Evolutionary conservation across 2,888 invertebrate species (phyloP).

Genomic region (Polia nebulosa): DNA sequence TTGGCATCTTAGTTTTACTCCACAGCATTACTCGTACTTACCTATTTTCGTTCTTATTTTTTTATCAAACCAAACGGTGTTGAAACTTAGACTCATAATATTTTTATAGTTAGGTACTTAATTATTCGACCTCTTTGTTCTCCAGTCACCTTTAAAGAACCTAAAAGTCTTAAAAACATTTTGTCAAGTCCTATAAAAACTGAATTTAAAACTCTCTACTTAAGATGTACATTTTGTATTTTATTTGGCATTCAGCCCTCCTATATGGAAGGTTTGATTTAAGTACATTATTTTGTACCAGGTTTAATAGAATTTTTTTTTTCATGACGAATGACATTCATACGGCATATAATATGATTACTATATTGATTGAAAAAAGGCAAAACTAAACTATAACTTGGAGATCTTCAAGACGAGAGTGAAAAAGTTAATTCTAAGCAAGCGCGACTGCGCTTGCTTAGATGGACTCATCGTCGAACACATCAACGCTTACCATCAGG

Average conservation of each 20-base stretch:
- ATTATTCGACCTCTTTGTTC: slow-evolving; percentile 25
- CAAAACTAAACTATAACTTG: not conserved
- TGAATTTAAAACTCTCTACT: slow-evolving; percentile 17
- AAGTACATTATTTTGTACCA: not conserved
- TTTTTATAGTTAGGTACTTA: slow-evolving; percentile 17
- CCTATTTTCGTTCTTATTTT: not conserved
- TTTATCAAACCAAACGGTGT: not conserved
- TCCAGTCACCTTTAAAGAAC: slow-evolving; percentile 28
- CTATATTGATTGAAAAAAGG: too few relatives aligned
- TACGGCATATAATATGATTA: too few relatives aligned
- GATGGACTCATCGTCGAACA: too few relatives aligned
- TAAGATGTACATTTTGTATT: slow-evolving; percentile 30
- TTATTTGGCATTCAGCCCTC: slow-evolving; percentile 1
- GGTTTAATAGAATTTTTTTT: too few relatives aligned
- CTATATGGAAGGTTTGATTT: not conserved
- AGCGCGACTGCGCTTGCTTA: too few relatives aligned
- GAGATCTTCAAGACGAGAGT: not conserved
- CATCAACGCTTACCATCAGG: not conserved
- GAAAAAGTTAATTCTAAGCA: not conserved
- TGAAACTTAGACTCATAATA: slow-evolving; percentile 4
- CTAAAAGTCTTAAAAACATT: slow-evolving; percentile 39
- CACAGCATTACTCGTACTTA: not conserved
- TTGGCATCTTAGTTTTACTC: not conserved
- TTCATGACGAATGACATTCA: too few relatives aligned
- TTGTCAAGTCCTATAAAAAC: slow-evolving; percentile 46